phyloP scores from a whole-genome alignment of 92 coral and sea anemone species.

The Pocillopora meandrina region DNA sequence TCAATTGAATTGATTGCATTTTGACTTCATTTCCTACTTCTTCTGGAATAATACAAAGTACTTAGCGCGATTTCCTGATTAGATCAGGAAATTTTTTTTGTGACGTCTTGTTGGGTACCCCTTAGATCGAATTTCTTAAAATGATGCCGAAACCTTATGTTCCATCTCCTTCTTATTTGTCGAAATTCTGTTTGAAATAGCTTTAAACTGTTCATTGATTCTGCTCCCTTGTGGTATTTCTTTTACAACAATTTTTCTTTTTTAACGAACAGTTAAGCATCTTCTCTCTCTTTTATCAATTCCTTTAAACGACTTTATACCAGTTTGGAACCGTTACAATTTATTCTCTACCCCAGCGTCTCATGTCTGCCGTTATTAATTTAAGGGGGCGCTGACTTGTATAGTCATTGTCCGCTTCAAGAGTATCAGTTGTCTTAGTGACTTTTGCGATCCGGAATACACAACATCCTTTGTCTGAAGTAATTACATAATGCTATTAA shows the following conservation, averaged over 20 bases:
- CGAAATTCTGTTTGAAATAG: background rate
- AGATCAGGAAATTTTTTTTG: background rate
- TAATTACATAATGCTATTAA: background rate
- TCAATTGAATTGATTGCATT: no score
- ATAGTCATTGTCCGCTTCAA: background rate
- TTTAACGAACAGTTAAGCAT: background rate
- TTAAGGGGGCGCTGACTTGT: background rate
- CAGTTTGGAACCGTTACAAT: background rate
- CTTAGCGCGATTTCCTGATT: background rate
- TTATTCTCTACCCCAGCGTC: background rate
- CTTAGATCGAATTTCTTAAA: background rate
- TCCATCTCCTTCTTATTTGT: background rate
- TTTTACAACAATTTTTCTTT: background rate
- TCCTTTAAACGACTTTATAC: background rate
- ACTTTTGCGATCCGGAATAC: constrained; percentile 8
- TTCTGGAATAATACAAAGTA: background rate
- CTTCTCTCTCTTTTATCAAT: background rate
- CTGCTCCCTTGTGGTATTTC: background rate
- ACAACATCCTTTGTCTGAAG: background rate
- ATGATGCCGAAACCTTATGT: background rate
- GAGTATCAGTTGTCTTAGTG: background rate
- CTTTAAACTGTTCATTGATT: background rate
- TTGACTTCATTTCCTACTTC: no score
- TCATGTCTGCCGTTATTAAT: background rate
- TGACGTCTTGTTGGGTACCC: background rate